These are phyloP conservation scores for Acropora yongei DNA, from an alignment of 64 coral and sea anemone species.

Conservation along the genomic window DNA sequence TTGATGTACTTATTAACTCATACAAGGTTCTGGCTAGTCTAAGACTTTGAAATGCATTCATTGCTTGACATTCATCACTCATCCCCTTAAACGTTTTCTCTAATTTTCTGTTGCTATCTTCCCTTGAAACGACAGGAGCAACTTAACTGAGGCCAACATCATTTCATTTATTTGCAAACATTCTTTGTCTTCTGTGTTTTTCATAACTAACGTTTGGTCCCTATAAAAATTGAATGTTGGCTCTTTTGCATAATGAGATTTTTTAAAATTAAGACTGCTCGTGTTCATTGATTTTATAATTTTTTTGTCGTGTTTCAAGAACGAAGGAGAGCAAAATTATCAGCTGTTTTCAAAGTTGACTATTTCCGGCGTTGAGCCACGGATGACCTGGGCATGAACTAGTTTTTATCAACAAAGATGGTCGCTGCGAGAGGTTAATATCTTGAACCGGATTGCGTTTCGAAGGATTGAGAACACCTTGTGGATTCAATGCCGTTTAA, in stretches of 20 bases:
- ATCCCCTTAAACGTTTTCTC: too few species aligned
- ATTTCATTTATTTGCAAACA: not conserved
- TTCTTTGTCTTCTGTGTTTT: not conserved
- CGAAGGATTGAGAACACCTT: not conserved
- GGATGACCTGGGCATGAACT: constrained; percentile 17
- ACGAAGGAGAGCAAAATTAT: not conserved
- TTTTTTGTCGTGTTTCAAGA: not conserved
- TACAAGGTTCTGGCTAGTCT: not conserved
- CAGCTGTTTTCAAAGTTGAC: not conserved
- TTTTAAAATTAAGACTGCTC: too few species aligned
- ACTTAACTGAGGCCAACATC: not conserved
- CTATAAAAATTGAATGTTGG: not conserved
- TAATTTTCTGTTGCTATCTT: too few species aligned
- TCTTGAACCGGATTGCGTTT: not conserved
- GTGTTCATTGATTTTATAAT: not conserved
- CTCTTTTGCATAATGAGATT: too few species aligned
- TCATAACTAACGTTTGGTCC: not conserved
- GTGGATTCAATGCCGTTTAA: not conserved
- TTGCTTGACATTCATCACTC: not conserved
- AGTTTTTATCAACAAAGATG: constrained; percentile 43
- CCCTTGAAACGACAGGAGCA: too few species aligned
- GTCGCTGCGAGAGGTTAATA: not conserved
- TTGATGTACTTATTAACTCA: not conserved
- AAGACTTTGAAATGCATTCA: not conserved
- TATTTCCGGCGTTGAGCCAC: not conserved